Evolutionary conservation across 2,888 invertebrate species (phyloP), one percentile per base, ranked within the genome.

Genomic region (Rapana venosa): DNA sequence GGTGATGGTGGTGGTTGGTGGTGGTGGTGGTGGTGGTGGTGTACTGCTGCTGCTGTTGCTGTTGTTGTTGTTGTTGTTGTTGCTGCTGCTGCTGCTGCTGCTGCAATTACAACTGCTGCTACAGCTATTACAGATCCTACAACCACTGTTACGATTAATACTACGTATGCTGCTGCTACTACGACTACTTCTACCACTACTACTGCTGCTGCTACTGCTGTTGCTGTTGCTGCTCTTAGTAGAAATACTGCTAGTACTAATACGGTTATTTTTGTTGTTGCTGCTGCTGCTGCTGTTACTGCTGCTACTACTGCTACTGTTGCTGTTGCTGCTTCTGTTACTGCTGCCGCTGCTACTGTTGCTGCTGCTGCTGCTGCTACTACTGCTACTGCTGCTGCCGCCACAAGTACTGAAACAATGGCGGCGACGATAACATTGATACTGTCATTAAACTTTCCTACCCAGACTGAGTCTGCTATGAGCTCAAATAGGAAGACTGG

Each of bases 21-120:
- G 13, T 61, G 17, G 13, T 61, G 17, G 13, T 61, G 17, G 13
- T 61, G 17, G 13, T 61, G 61, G 13, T 61, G 35, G 6, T 35
- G 35, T 86, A 56, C 86, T 86, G n/a, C 86, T 86, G n/a, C 86
- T 86, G 58, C 86, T 86, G 58, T 56, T 86, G 58, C 86, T 86
- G 58, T 56, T 86, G 58, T 56, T 86, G 58, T 56, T 86, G 58
- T 56, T 86, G 56, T 56, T 86, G 47, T 32, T 70, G 70, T 22
- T 70, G 70, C 81, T 81, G 30, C 81, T 81, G 30, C 81, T 81
- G 32, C 81, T 81, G 30, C 81, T 81, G 30, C 81, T 81, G 22
- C 70, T 70, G 22, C 70, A 20, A 70, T 22, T 70, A 70, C 70
- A 20, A 70, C 26, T 81, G n/a, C n/a, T 70, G 26, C 4, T 70